Conservation (phyloP, 2,888 invertebrate genomes). For the Portevinia maculata region DNA sequence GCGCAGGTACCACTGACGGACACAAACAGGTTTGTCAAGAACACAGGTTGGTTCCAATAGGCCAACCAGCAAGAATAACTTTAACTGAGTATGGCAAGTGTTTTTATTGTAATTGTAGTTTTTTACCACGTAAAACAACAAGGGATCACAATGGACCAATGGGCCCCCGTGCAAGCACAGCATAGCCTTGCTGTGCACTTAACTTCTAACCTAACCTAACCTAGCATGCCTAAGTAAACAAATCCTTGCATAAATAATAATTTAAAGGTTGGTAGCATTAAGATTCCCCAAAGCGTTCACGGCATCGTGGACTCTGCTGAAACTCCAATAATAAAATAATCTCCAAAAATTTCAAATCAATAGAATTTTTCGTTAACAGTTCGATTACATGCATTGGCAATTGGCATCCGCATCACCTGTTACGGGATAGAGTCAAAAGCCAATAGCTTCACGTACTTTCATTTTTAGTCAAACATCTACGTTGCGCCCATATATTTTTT, state of each 20-base stretch:
- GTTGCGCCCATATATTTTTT: constrained; percentile 66
- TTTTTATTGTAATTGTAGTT: too few species aligned
- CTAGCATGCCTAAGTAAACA: background rate
- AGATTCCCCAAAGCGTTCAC: constrained; percentile 6
- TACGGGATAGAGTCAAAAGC: constrained; percentile 67
- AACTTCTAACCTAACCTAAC: too few species aligned
- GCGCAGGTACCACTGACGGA: too few species aligned
- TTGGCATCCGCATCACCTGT: constrained; percentile 66
- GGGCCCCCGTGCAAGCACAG: too few species aligned
- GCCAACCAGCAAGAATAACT: too few species aligned
- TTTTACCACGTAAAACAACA: too few species aligned
- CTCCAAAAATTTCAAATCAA: constrained; percentile 40
- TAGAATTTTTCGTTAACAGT: constrained; percentile 32
- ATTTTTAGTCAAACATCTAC: constrained; percentile 61
- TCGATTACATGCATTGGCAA: constrained; percentile 49
- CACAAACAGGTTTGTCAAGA: too few species aligned
- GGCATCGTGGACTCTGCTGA: constrained; percentile 27
- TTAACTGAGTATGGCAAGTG: too few species aligned
- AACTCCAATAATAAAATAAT: constrained; percentile 1
- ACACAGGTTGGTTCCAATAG: too few species aligned
- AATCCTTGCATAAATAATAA: constrained; percentile 23
- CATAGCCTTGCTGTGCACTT: too few species aligned
- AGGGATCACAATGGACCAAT: too few species aligned
- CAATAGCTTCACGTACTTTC: constrained; percentile 72
- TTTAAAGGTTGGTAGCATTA: constrained; percentile 52